Conservation (phyloP, 2,888 invertebrate genomes). For the Stenichneumon culpator region DNA sequence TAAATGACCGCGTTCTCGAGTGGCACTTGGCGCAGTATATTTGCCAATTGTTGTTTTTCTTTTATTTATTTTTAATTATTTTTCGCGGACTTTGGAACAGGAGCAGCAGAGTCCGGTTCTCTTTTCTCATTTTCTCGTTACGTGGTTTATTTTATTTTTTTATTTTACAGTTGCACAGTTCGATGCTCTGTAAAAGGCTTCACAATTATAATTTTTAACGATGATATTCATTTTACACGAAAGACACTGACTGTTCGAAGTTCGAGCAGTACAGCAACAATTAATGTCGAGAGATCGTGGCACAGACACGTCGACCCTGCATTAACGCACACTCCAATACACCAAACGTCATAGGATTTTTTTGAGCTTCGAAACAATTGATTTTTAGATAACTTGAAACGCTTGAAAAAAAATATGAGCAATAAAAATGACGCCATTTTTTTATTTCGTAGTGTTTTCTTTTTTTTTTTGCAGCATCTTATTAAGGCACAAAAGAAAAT, state of each 20-base stretch:
- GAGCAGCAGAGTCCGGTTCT: background rate
- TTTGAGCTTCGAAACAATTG: too few species aligned
- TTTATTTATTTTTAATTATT: slow-evolving; percentile 11
- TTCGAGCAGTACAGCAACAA: background rate
- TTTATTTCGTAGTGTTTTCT: background rate
- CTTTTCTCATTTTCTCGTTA: slow-evolving; percentile 12
- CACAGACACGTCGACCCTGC: background rate
- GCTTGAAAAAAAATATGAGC: background rate
- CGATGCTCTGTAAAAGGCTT: background rate
- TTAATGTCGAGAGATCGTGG: background rate
- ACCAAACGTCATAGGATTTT: too few species aligned
- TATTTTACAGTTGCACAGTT: background rate
- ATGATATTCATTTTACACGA: background rate
- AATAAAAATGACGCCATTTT: background rate
- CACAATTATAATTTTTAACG: background rate
- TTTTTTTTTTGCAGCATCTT: background rate
- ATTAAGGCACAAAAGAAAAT: background rate
- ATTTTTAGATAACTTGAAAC: too few species aligned
- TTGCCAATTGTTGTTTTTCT: slow-evolving; percentile 1
- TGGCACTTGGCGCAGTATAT: background rate
- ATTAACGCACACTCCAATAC: too few species aligned
- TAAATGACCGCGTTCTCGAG: slow-evolving; percentile 32
- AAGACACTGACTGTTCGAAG: too few species aligned
- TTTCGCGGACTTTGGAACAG: slow-evolving; percentile 8
- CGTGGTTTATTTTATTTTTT: background rate